A percentile compares a stretch with the other conserved stretches of the same genome.
Conservation (phyloP, 2,113 vertebrate genomes). For the Hippopotamus amphibius region DNA sequence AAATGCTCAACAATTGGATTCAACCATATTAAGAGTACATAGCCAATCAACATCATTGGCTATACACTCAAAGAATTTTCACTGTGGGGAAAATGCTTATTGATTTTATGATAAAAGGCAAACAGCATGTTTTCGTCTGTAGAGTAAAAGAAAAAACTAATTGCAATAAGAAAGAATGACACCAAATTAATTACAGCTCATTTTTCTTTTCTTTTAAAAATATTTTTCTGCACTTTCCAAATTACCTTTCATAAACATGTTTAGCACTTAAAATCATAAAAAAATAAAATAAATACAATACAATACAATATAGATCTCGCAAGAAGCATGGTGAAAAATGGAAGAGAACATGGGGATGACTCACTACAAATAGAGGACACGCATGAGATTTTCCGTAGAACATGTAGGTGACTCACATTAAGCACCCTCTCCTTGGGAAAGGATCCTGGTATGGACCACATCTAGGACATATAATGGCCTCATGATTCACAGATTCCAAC, state of each 20-base stretch:
- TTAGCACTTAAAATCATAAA: background rate
- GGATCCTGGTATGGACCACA: background rate
- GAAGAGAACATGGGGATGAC: background rate
- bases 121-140: background rate
- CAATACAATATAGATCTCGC: background rate
- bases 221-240: background rate
- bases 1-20: background rate
- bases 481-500: background rate
- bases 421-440: background rate
- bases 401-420: background rate
- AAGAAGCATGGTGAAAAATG: background rate
- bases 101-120: background rate
- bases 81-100: background rate
- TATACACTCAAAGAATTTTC: background rate
- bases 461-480: background rate
- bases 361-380: background rate
- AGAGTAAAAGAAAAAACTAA: constrained; percentile 35
- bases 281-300: background rate
- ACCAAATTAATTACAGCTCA: background rate
- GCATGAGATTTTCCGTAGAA: background rate
- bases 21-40: background rate
- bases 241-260: background rate
- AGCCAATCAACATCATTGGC: background rate
- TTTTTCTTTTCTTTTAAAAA: constrained; percentile 19
- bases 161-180: background rate